Percentiles rank a stretch among this genome's conserved stretches.
phyloP scores from a whole-genome alignment of 2,888 invertebrate genomes.

The Drosophila borborema region DNA sequence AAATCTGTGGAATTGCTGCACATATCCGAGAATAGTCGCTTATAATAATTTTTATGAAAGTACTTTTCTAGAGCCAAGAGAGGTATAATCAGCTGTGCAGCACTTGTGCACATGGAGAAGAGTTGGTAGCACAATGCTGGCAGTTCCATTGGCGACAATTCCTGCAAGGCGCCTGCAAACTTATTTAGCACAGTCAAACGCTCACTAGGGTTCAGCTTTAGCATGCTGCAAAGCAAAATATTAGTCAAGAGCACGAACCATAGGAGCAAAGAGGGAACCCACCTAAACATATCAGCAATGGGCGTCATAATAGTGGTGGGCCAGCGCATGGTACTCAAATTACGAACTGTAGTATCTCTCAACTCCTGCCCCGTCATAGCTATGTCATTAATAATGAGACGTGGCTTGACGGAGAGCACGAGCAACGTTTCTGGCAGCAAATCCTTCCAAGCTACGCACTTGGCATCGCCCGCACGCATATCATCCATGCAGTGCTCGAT shows the following conservation, averaged over 20 bases:
- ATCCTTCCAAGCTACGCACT: conserved; percentile 88
- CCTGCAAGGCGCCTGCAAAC: conserved; percentile 86
- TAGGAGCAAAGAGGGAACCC: conserved; percentile 39
- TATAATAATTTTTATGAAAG: conserved; percentile 85
- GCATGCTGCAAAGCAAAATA: conserved; percentile 84
- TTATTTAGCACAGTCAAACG: conserved; percentile 86
- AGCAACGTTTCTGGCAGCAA: conserved; percentile 87
- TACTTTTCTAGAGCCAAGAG: conserved; percentile 86
- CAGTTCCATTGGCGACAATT: conserved; percentile 87
- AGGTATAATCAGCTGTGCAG: conserved; percentile 84
- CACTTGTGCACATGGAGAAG: conserved; percentile 86
- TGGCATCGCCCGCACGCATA: conserved; percentile 86
- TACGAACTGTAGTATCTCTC: conserved; percentile 86
- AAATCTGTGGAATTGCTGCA: conserved; percentile 83
- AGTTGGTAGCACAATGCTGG: conserved; percentile 88
- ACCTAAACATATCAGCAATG: conserved; percentile 89
- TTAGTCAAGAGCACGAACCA: not conserved
- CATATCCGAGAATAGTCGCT: conserved; percentile 83
- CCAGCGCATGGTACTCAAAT: conserved; percentile 87
- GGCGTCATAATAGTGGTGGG: conserved; percentile 86
- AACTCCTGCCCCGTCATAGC: conserved; percentile 87
- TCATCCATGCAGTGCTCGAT: conserved; percentile 87
- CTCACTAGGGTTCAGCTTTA: conserved; percentile 86
- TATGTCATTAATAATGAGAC: conserved; percentile 86
- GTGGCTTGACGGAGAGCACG: conserved; percentile 86